Evolutionary conservation across 2,797 vertebrate genomes (phyloP).

Genomic region (Spinibarbus caldwelli): DNA sequence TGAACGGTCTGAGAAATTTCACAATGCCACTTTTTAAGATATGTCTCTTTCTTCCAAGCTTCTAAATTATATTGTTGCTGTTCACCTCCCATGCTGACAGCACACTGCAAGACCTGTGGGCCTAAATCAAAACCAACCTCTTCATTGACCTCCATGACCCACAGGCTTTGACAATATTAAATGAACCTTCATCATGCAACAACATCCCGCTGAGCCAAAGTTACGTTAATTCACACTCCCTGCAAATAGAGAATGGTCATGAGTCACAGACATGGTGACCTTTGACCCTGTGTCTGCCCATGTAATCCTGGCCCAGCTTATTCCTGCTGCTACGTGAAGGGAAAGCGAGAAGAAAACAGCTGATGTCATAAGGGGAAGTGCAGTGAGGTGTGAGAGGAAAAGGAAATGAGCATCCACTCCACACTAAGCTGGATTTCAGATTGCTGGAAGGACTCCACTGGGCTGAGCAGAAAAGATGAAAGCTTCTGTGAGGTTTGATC

Average conservation of each 20-base stretch:
- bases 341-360: conserved; percentile 21
- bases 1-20: background rate
- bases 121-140: conserved; percentile 42
- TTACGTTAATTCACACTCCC: conserved; percentile 43
- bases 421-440: conserved; percentile 44
- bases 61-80: background rate
- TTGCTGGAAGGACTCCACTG: conserved; percentile 21
- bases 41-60: background rate
- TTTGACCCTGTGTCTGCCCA: conserved; percentile 39
- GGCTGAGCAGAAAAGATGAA: conserved; percentile 19
- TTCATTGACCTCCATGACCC: conserved; percentile 28
- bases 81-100: conserved; percentile 36
- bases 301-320: conserved; percentile 44
- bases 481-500: conserved; percentile 23
- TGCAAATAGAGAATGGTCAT: conserved; percentile 2
- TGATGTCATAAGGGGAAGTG: conserved; percentile 42
- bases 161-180: conserved; percentile 46
- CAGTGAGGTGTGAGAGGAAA: conserved; percentile 50
- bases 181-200: conserved; percentile 50
- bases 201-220: conserved; percentile 37
- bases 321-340: conserved; percentile 19
- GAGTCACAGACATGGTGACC: conserved; percentile 35
- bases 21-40: background rate
- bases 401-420: conserved; percentile 55
- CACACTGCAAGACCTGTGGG: conserved; percentile 15